Base-by-base conservation (phyloP, 1,140 invertebrate species). In the Drosophila busckii region DNA sequence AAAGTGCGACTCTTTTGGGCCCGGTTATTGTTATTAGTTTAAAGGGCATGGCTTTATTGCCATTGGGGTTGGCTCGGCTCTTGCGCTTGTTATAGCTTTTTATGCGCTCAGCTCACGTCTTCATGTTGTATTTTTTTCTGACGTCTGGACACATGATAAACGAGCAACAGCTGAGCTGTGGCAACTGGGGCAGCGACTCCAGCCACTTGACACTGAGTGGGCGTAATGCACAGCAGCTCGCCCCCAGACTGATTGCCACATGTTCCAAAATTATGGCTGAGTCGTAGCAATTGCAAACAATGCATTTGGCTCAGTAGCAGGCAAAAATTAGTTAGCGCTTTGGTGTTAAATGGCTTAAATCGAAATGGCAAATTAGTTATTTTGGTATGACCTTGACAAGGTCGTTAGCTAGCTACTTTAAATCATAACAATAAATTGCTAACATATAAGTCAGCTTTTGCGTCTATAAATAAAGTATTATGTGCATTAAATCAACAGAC, bases 141-240 rank as follows among this genome's bases (percentile, higher is more conserved):
- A 48, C 16, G 23, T 26, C 55, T 61, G 16, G 53, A 48, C 68
- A 80, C 63, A 54, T 80, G 71, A 78, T 73, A 73, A 80, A 80
- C 52, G 58, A 46, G 20, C 61, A 40, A 41, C 58, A 49, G 15
- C 9, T 37, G 38, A 65, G 53, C 49, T 40, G 54, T 54, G 31
- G 42, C 44, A 48, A 17, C 12, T 28, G 37, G 26, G 15, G 25
- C 26, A 19, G 12, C 31, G 44, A 34, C 37, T 25, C 28, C 19
- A 22, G 31, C 37, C 62, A 63, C 52, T 71, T 71, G 73, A 63
- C 73, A 63, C 35, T 63, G 53, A 63, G 44, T 29, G 56, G 66
- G 44, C 67, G 49, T 76, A 45, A 53, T 55, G 31, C 26, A 38
- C 25, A n/a, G 23, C 26, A 58, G 35, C 26, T 49, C n/a, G n/a